Base-by-base conservation (phyloP, 2,888 invertebrate species). In the Euphydryas editha region DNA sequence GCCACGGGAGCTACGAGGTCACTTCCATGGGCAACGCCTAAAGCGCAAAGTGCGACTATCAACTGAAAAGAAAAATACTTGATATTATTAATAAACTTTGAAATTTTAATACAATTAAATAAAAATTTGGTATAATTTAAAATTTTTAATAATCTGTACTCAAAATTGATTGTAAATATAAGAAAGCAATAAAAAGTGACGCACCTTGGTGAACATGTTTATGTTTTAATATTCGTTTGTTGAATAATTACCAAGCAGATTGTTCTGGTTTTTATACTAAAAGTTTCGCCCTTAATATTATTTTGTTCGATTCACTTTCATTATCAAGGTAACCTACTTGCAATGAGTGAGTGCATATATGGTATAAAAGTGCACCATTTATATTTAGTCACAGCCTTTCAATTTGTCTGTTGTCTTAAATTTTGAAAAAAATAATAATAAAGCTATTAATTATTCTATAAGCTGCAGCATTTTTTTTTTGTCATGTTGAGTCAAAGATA, bases 1-100 rank as follows among this genome's bases (percentile, higher is more conserved):
- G 88, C 88, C 75, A 90, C 77, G 39, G 89, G 91, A 71, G 89
- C 92, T 59, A 87, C 88, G 65, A 94, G 82, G 71, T 92, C 83
- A 72, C 95, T 93, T 72, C 94, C 95, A 78, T 86, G 93, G 81
- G 92, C 94, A 61, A 93, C 86, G 73, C 94, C 94, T 87, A 95
- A 83, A 75, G 92, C 86, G 81, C 95, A 93, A 77, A 93, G 93
- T 75, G 95, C 86, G 71, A 94, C 83, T 82, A 95, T 87, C 77
- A 94, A 83, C 94, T 90, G 80, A 13, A 67, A 63, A 24, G 4
- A 47, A 13, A 47, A 13, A n/a, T 7, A 17, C 2, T 18, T 46
- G 8, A 46, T 1, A 46, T 44, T 44, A 17, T 17, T 17, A 17
- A 44, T 17, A n/a, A 17, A 17, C 17, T 17, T 44, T 44, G 0